Evolutionary conservation across 2,797 vertebrate species (phyloP).

Genomic region (Molossus molossus): DNA sequence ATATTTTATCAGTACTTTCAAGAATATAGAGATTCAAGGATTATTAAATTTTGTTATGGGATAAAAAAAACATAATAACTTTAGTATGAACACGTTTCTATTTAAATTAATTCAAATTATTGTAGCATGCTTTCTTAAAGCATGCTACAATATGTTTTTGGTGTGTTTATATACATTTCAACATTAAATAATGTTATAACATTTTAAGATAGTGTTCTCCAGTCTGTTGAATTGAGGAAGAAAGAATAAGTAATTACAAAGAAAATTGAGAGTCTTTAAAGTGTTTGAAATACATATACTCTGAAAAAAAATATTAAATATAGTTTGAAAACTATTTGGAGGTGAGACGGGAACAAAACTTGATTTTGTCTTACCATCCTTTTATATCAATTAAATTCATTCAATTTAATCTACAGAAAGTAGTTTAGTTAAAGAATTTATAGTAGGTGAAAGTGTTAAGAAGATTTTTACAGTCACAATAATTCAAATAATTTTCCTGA

Average conservation of each 20-base stretch:
- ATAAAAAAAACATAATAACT: background rate
- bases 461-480: background rate
- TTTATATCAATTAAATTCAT: background rate
- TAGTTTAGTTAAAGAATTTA: slow-evolving; percentile 16
- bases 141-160: background rate
- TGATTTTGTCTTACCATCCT: background rate
- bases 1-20: background rate
- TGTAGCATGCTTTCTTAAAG: background rate
- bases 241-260: background rate
- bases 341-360: background rate
- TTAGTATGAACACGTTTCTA: background rate
- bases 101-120: slow-evolving; percentile 27
- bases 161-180: background rate
- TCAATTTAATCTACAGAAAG: background rate
- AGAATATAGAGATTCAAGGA: background rate
- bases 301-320: background rate
- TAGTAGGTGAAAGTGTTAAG: background rate
- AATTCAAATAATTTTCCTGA: background rate
- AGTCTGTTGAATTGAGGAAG: background rate
- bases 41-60: background rate
- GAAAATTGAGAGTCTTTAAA: background rate
- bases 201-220: background rate
- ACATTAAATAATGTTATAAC: background rate
- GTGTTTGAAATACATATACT: background rate
- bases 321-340: slow-evolving; percentile 31